A percentile compares a stretch with the other conserved stretches of the same genome.
Conservation (phyloP, 92 coral and sea anemone genomes). For the Epizoanthus ramosus region DNA sequence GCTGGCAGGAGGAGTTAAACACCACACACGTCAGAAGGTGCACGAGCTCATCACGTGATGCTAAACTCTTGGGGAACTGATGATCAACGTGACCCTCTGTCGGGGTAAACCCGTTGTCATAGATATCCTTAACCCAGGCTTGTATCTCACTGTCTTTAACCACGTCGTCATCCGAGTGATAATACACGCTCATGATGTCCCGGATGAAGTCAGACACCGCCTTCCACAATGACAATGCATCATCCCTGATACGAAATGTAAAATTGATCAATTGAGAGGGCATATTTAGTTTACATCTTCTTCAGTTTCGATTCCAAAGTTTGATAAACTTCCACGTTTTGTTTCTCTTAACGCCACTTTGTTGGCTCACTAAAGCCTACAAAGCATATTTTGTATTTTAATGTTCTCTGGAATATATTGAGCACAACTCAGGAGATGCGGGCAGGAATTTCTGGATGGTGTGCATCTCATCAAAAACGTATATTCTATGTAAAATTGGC, state of each 20-base stretch:
- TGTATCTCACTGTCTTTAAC: constrained; percentile 17
- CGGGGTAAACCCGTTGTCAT: constrained; percentile 9
- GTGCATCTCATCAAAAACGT: no score
- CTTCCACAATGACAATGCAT: constrained; percentile 22
- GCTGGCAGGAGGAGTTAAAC: not conserved
- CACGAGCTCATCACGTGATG: constrained; percentile 1
- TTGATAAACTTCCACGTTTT: no score
- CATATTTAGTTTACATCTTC: no score
- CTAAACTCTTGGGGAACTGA: not conserved
- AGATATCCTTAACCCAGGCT: constrained; percentile 10
- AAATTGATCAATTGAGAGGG: no score
- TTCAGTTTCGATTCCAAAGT: no score
- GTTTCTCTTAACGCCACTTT: no score
- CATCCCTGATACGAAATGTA: constrained; percentile 2
- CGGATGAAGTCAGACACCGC: constrained; percentile 4
- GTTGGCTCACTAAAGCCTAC: no score
- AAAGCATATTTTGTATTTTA: no score
- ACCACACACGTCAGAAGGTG: constrained; percentile 7
- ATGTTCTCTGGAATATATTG: no score
- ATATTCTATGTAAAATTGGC: no score
- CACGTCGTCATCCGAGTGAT: not conserved
- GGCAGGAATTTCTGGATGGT: no score
- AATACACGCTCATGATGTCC: constrained; percentile 11
- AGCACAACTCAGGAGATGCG: no score
- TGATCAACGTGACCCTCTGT: constrained; percentile 6